Evolutionary conservation across 2,113 vertebrate species (phyloP).

Genomic region (Orientallactaga bullata): DNA sequence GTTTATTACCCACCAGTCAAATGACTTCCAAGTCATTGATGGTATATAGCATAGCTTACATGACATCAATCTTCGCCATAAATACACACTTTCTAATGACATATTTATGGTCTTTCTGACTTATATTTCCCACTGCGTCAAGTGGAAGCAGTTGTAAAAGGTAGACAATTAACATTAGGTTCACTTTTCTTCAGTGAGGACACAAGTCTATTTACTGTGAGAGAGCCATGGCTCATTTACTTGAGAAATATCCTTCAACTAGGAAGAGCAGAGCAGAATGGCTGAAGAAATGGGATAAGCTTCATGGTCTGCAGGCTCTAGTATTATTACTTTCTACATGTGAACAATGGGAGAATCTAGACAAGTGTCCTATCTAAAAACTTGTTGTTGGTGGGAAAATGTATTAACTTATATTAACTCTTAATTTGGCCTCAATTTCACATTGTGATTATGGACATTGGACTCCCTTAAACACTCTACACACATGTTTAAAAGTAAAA

Average conservation of each 20-base stretch:
- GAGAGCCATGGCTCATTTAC: neutral
- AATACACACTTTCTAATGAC: neutral
- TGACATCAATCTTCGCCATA: neutral
- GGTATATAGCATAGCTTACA: neutral
- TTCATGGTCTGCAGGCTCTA: neutral
- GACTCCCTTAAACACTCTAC: neutral
- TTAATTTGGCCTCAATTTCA: neutral
- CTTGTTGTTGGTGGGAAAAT: neutral
- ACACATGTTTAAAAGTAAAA: neutral
- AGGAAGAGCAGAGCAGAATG: neutral
- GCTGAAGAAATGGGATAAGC: neutral
- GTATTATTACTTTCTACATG: neutral
- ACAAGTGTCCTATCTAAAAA: too few relatives aligned
- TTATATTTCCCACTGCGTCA: neutral
- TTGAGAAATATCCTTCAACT: neutral
- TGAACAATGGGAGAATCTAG: neutral
- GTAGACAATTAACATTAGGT: neutral
- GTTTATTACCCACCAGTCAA: conserved; percentile 6
- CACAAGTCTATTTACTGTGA: neutral
- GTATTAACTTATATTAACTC: neutral
- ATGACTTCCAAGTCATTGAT: neutral
- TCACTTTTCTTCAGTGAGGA: neutral
- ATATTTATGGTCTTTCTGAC: neutral
- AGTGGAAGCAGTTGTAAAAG: neutral
- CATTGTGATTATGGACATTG: neutral